Percentiles rank a stretch among this genome's conserved stretches.
Conservation (phyloP, 2,113 vertebrate genomes). For the Syrrhaptes paradoxus region DNA sequence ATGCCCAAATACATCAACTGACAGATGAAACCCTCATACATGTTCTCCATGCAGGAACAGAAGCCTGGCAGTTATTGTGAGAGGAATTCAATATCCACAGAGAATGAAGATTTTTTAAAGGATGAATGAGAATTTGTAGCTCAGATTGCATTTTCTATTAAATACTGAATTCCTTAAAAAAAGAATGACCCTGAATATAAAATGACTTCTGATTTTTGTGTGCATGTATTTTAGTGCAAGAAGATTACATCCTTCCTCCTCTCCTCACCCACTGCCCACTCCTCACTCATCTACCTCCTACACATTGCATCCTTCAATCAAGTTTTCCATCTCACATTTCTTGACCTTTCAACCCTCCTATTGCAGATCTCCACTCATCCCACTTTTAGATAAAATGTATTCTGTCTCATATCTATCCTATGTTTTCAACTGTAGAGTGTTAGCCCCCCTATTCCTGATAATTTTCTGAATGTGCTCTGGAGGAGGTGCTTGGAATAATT, state of each 20-base stretch:
- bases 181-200: neutral
- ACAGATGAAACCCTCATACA: conserved; percentile 15
- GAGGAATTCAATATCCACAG: conserved; percentile 1
- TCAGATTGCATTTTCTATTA: conserved; percentile 13
- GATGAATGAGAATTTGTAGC: neutral
- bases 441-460: neutral
- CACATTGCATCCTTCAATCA: neutral
- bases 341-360: conserved; percentile 11
- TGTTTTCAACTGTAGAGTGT: neutral
- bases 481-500: neutral
- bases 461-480: neutral
- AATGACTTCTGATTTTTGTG: neutral
- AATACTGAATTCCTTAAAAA: conserved; percentile 15
- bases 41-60: neutral
- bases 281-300: neutral
- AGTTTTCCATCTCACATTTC: neutral
- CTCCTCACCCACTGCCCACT: neutral
- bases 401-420: neutral
- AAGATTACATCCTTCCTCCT: neutral
- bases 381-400: neutral
- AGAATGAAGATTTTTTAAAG: conserved; percentile 23
- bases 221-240: neutral
- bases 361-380: neutral
- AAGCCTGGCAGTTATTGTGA: conserved; percentile 11
- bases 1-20: neutral